Evolutionary conservation across 2,113 vertebrate species (phyloP).

Genomic region (Hippocampus guttulatus): DNA sequence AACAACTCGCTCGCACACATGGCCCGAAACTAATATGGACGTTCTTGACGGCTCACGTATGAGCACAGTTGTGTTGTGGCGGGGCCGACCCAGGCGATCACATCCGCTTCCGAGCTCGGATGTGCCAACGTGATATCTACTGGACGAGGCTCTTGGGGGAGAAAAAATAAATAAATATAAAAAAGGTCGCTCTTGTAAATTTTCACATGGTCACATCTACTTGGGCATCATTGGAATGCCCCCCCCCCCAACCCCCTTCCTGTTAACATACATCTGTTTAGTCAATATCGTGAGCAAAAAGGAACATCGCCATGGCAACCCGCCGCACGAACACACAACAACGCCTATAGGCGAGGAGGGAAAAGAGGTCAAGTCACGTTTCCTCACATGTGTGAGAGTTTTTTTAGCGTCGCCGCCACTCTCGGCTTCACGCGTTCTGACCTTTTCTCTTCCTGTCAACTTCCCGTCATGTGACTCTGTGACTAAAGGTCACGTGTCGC

Average conservation of each 20-base stretch:
- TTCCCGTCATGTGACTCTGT: conserved; percentile 1
- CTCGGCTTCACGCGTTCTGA: conserved; percentile 4
- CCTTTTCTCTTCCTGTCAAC: conserved; percentile 9
- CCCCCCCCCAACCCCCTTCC: conserved; percentile 18
- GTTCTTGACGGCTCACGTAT: not conserved
- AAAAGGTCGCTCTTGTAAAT: conserved; percentile 11
- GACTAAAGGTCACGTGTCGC: not conserved
- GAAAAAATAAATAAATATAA: not conserved
- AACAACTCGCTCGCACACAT: not conserved
- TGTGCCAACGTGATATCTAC: conserved; percentile 18
- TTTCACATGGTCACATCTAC: conserved; percentile 32
- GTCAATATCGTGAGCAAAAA: conserved; percentile 45
- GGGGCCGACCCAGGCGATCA: conserved; percentile 20
- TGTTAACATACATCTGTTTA: conserved; percentile 54
- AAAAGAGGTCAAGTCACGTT: conserved; percentile 45
- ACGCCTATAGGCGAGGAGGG: conserved; percentile 24
- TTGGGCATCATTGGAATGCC: conserved; percentile 16
- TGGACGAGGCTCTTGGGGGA: not conserved
- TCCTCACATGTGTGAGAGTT: conserved; percentile 40
- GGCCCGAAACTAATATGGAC: not conserved
- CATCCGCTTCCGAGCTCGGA: conserved; percentile 24
- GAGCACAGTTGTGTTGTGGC: conserved; percentile 19
- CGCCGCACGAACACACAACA: conserved; percentile 19
- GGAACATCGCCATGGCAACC: conserved; percentile 55
- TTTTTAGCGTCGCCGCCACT: not conserved